Percentiles rank a stretch among this genome's conserved stretches.
Conservation (phyloP, 2,113 vertebrate genomes). For the Clarias macrocephalus region DNA sequence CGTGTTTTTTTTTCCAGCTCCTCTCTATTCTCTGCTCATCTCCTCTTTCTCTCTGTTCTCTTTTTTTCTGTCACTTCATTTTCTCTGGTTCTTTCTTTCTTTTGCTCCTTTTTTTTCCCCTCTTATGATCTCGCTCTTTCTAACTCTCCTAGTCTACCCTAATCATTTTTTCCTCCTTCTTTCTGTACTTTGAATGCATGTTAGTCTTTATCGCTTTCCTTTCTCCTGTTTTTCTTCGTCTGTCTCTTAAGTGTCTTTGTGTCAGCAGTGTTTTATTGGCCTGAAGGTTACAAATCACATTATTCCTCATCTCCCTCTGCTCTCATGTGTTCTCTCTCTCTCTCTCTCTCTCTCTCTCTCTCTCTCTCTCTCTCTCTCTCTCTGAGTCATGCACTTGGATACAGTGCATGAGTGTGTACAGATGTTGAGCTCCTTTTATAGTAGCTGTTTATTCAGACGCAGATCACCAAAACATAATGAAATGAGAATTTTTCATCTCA, state of each 20-base stretch:
- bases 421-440: neutral
- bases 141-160: neutral
- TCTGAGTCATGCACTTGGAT: neutral
- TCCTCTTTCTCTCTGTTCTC: neutral
- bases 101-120: neutral
- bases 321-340: neutral
- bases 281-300: neutral
- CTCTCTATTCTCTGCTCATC: neutral
- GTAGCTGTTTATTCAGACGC: neutral
- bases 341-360: neutral
- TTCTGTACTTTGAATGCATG: neutral
- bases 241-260: conserved; percentile 32
- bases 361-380: neutral
- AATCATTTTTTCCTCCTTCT: neutral
- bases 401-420: neutral
- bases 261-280: neutral
- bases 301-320: neutral
- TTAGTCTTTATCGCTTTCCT: neutral
- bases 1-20: neutral
- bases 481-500: neutral
- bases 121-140: too few species aligned
- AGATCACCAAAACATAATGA: neutral
- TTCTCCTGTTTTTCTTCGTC: neutral
- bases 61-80: neutral
- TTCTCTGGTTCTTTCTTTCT: neutral